Base-by-base conservation (phyloP, 2,888 invertebrate genomes). In the Epistrophe grossulariae region DNA sequence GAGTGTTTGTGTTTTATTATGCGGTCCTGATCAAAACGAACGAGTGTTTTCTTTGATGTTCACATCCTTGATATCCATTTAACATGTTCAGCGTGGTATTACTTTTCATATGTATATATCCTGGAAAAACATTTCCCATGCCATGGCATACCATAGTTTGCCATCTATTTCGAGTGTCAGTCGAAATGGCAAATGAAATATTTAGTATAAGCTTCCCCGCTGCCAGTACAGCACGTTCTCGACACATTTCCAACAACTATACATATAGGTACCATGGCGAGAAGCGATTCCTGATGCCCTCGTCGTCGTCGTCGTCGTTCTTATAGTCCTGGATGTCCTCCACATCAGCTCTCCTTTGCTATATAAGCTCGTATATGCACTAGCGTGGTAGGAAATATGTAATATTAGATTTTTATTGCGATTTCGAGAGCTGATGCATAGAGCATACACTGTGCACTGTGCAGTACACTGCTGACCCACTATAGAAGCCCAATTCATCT, bases 391-490 rank as follows among this genome's bases (percentile, higher is more conserved):
- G 81, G 74, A 85, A 85, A 85, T 82, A 85, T 82, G 81, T 82
- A 85, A 81, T 81, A 85, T 82, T 85, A 82, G 85, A 85, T 85
- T 85, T 85, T 85, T 81, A 85, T 82, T 85, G 73, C 85, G 81
- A 79, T 81, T 74, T 79, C 50, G 15, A 71, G 79, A 74, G 71
- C 73, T 59, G 50, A 57, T n/a, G 80, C 48, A 64, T 45, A 50
- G 24, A 5, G 52, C 10, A 28, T 15, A n/a, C 11, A 50, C 31
- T 11, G n/a, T 55, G 48, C n/a, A n/a, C 13, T 8, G n/a, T 55
- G 48, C 50, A 52, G 19, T 8, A 19, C 43, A 24, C 38, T 28
- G 19, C 74, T 84, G 76, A 84, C 84, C 77, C 60, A 81, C 60
- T 66, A 40, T 15, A 45, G 57, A n/a, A 62, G 35, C 45, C 60